A percentile compares a stretch with the other conserved stretches of the same genome.
Evolutionary conservation across 2,113 vertebrate genomes (phyloP).

Genomic region (Vombatus ursinus): DNA sequence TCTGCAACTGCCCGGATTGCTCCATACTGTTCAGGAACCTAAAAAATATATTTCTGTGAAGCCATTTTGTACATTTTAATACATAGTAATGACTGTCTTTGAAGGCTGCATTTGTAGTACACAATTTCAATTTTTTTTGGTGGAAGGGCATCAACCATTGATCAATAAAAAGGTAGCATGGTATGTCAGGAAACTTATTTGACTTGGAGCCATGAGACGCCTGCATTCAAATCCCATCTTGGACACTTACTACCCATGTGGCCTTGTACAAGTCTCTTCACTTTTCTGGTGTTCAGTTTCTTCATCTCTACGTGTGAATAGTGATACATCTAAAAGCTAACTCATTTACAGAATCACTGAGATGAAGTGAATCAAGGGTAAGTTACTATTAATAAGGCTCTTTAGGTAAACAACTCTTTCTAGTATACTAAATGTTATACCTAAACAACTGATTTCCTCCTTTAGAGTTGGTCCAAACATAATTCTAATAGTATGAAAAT

Average conservation of each 20-base stretch:
- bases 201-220: not conserved
- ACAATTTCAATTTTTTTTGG: constrained; percentile 1
- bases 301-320: constrained; percentile 16
- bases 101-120: constrained; percentile 28
- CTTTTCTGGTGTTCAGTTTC: not conserved
- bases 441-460: not conserved
- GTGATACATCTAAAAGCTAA: constrained; percentile 1
- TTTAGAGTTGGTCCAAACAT: constrained; percentile 25
- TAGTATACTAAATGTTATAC: not conserved
- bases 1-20: constrained; percentile 95
- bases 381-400: not conserved
- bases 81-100: not conserved
- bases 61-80: not conserved
- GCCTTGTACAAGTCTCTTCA: constrained; percentile 12
- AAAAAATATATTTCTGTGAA: constrained; percentile 63
- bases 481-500: not conserved
- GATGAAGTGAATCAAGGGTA: constrained; percentile 1
- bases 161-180: not conserved
- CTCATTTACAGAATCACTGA: not conserved
- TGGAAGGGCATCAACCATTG: not conserved
- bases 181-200: not conserved
- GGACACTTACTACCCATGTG: constrained; percentile 16
- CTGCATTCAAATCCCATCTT: not conserved
- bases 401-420: constrained; percentile 11
- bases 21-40: constrained; percentile 98